Percentiles rank a stretch among this genome's conserved stretches.
Conservation (phyloP, 2,888 invertebrate genomes). For the Altica lythri region DNA sequence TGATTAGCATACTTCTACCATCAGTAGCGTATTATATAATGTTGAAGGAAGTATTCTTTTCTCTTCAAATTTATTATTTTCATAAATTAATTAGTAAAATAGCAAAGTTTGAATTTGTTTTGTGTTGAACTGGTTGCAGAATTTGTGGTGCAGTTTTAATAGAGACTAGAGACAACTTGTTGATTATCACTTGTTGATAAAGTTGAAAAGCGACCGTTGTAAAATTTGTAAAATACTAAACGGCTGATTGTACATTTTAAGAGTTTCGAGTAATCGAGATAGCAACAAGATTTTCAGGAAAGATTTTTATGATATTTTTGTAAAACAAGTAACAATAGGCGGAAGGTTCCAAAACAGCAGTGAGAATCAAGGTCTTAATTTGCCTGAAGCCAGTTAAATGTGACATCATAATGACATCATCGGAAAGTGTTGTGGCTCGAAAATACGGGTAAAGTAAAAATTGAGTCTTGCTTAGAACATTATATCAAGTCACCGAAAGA, state of each 20-base stretch:
- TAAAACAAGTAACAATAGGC: conserved; percentile 34
- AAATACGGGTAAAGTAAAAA: conserved; percentile 25
- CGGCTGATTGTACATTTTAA: background rate
- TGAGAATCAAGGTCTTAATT: conserved; percentile 55
- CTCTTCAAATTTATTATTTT: no score
- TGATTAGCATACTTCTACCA: no score
- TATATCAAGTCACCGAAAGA: no score
- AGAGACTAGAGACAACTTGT: conserved; percentile 30
- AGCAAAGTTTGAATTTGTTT: no score
- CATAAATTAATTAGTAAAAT: no score
- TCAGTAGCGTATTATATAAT: no score
- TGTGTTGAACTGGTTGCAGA: conserved; percentile 28
- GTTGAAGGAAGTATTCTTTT: no score
- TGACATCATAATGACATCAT: conserved; percentile 62
- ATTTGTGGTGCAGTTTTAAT: conserved; percentile 11
- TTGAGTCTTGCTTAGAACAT: no score
- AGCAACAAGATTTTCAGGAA: no score
- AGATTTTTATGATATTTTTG: background rate
- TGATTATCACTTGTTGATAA: conserved; percentile 31
- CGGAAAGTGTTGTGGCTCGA: conserved; percentile 55
- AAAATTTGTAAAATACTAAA: no score
- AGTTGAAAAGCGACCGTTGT: background rate
- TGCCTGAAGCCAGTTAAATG: conserved; percentile 55
- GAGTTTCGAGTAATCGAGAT: background rate
- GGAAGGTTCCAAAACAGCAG: conserved; percentile 42